A percentile compares a stretch with the other conserved stretches of the same genome.
phyloP scores from a whole-genome alignment of 2,888 invertebrate genomes.

The Epicampocera succincta region DNA sequence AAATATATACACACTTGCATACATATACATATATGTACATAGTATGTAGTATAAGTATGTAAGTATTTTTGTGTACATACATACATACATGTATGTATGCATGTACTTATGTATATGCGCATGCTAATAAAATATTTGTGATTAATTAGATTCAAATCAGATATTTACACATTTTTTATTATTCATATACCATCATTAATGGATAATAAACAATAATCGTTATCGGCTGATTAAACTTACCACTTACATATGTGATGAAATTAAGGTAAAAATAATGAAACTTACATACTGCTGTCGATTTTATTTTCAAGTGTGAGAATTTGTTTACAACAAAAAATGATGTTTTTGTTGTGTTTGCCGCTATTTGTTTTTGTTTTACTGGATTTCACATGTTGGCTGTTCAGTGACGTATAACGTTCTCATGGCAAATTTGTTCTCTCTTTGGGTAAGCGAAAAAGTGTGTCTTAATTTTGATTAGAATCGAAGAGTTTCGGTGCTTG shows the following conservation, averaged over 20 bases:
- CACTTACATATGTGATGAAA: constrained; percentile 5
- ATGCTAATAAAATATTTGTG: constrained; percentile 26
- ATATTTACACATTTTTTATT: constrained; percentile 19
- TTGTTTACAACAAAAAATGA: constrained; percentile 22
- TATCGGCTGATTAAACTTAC: too few species aligned
- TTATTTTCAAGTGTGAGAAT: constrained; percentile 7
- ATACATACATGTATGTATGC: too few species aligned
- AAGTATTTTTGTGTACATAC: too few species aligned
- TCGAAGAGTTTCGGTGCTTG: constrained; percentile 5
- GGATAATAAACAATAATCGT: too few species aligned
- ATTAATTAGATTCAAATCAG: constrained; percentile 6
- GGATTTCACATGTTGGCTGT: constrained; percentile 48
- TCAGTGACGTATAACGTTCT: constrained; percentile 49
- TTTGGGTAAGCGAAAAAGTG: constrained; percentile 22
- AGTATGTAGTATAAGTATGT: too few species aligned
- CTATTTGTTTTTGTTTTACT: background rate
- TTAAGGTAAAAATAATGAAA: constrained; percentile 37
- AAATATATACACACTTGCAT: too few species aligned
- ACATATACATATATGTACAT: too few species aligned
- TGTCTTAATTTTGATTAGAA: constrained; percentile 31
- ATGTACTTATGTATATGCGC: too few species aligned
- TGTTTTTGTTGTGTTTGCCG: constrained; percentile 13
- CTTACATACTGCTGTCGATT: constrained; percentile 13
- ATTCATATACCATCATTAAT: background rate
- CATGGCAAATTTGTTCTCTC: background rate